A percentile compares a stretch with the other conserved stretches of the same genome.
These are phyloP conservation scores for Netelia inedita DNA, from an alignment of 2,888 invertebrate species.

Conservation along the genomic window DNA sequence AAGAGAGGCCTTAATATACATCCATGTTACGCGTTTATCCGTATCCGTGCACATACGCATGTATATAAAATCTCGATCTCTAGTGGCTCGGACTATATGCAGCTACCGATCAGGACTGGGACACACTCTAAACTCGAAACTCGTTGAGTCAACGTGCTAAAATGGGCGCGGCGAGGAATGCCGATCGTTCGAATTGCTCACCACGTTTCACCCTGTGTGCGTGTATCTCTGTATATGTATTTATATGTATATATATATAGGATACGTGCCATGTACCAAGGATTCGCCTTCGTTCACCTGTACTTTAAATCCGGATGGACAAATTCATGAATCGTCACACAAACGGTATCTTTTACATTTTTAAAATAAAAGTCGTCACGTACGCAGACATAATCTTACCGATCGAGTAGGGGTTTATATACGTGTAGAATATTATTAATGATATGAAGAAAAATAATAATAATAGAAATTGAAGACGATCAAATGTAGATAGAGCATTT, in stretches of 20 bases:
- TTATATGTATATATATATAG: conserved; percentile 12
- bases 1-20: background rate
- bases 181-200: conserved; percentile 79
- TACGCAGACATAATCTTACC: no score
- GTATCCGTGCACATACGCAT: conserved; percentile 2
- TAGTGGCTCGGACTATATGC: conserved; percentile 38
- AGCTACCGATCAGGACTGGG: conserved; percentile 68
- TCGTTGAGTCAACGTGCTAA: conserved; percentile 79
- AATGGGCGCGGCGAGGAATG: conserved; percentile 84
- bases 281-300: conserved; percentile 8
- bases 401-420: no score
- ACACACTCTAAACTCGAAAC: conserved; percentile 78
- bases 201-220: conserved; percentile 52
- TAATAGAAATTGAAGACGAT: no score
- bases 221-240: conserved; percentile 20
- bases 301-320: conserved; percentile 22
- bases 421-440: no score
- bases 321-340: background rate
- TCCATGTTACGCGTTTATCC: background rate
- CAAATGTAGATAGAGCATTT: no score
- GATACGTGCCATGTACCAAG: conserved; percentile 10
- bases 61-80: conserved; percentile 40
- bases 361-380: no score
- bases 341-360: background rate
- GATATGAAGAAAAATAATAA: no score